Evolutionary conservation across 2,888 invertebrate genomes (phyloP).

Genomic region (Nesidiocoris tenuis): DNA sequence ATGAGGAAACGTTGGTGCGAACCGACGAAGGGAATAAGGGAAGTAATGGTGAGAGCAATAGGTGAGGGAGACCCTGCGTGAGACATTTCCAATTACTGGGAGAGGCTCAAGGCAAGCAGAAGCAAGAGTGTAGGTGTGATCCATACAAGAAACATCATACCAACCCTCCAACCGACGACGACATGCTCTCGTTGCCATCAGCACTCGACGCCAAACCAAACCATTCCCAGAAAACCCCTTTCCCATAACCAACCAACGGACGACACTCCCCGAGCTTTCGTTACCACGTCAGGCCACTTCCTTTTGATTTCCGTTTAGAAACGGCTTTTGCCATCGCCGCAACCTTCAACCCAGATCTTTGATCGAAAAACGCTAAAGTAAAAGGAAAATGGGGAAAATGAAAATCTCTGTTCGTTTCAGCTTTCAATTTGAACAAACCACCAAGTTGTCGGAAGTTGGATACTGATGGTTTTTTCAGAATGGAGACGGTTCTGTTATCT

Average conservation of each 20-base stretch:
- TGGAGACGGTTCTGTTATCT: no score
- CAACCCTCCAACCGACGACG: not conserved
- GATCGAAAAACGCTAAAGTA: not conserved
- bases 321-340: conserved; percentile 21
- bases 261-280: not conserved
- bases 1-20: not conserved
- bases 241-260: not conserved
- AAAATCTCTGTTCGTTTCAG: no score
- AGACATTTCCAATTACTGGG: conserved; percentile 40
- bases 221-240: not conserved
- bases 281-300: conserved; percentile 28
- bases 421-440: no score
- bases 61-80: conserved; percentile 26
- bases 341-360: conserved; percentile 14
- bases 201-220: not conserved
- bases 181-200: not conserved
- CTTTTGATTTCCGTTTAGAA: conserved; percentile 38
- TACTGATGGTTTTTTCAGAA: no score
- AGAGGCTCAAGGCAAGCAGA: conserved; percentile 25
- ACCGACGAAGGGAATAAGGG: not conserved
- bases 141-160: conserved; percentile 28
- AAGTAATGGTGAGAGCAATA: not conserved
- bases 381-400: conserved; percentile 3
- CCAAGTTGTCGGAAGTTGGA: no score
- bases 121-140: conserved; percentile 36